Base-by-base conservation (phyloP, 2,797 vertebrate species). In the Amblyraja radiata region DNA sequence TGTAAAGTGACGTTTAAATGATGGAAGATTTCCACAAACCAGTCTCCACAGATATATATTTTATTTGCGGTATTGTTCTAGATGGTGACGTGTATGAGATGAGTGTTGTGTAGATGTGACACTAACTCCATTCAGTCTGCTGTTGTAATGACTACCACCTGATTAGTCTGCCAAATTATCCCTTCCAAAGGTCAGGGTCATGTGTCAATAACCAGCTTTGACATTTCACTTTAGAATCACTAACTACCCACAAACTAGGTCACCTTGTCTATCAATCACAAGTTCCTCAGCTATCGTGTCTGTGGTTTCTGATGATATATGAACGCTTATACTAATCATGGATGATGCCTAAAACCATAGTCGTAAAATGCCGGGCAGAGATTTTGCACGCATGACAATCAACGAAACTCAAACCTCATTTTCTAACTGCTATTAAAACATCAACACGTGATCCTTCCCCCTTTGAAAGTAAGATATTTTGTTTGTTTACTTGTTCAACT, bases 191-290 rank as follows among this genome's bases (percentile, higher is more conserved):
- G 58, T 6, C 13, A 28, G 25, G 13, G 6, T 16, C 83, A n/a
- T 10, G 0, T 63, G 6, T 7, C 25, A 9, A 28, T 63, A 86
- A 63, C 28, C 0, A 63, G 83, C 13, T 63, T 63, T 63, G 25
- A 84, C 54, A 84, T 86, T 86, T 86, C 54, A 54, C 54, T 86
- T n/a, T 58, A 63, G 46, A 21, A 46, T 61, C 46, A 28, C 83
- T n/a, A 84, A 63, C 83, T 84, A 84, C 54, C 54, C 11, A 83
- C n/a, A 63, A 84, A n/a, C 61, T 63, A 84, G 83, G 54, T 84
- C 83, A 84, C 58, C 1, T 68, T 68, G 6, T 39, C 54, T 61
- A n/a, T 84, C 58, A 3, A 63, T n/a, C 11, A 6, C 61, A 58
- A 63, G 54, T 86, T 25, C 25, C 54, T 28, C 83, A n/a, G 83